Evolutionary conservation across 2,888 invertebrate genomes (phyloP).

Genomic region (Helleia helle): DNA sequence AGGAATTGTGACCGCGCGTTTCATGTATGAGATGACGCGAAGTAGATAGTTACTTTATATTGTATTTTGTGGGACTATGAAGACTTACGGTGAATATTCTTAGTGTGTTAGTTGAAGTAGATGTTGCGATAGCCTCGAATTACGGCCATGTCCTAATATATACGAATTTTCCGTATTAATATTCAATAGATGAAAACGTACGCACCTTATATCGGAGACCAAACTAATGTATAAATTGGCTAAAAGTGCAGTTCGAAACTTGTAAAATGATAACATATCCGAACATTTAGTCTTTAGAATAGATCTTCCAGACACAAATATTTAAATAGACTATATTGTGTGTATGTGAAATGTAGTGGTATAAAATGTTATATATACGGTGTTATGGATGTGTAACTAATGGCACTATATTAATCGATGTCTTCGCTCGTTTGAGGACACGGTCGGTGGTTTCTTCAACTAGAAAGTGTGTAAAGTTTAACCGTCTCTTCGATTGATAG

Average conservation of each 20-base stretch:
- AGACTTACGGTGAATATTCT: conserved; percentile 15
- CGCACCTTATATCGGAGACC: conserved; percentile 17
- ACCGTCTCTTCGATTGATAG: background rate
- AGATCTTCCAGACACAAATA: conserved; percentile 65
- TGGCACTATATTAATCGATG: conserved; percentile 14
- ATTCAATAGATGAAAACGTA: conserved; percentile 1
- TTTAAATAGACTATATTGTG: conserved; percentile 39
- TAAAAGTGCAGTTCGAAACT: conserved; percentile 60
- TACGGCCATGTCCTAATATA: conserved; percentile 8
- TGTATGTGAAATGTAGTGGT: conserved; percentile 23
- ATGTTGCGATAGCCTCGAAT: conserved; percentile 9
- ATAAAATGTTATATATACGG: conserved; percentile 34
- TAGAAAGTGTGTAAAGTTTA: too few relatives aligned
- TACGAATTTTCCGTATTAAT: conserved; percentile 20
- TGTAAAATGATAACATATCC: conserved; percentile 65
- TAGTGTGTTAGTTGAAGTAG: conserved; percentile 10
- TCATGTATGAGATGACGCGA: conserved; percentile 38
- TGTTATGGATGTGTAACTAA: conserved; percentile 27
- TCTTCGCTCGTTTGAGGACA: too few relatives aligned
- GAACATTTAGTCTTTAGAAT: conserved; percentile 67
- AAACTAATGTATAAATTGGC: conserved; percentile 32
- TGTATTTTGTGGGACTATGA: conserved; percentile 14
- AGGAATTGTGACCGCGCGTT: conserved; percentile 68
- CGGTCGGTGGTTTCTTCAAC: too few relatives aligned
- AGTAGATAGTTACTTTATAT: conserved; percentile 29